Conservation (phyloP, 2,797 vertebrate species). For the Benthosema pterotum region DNA sequence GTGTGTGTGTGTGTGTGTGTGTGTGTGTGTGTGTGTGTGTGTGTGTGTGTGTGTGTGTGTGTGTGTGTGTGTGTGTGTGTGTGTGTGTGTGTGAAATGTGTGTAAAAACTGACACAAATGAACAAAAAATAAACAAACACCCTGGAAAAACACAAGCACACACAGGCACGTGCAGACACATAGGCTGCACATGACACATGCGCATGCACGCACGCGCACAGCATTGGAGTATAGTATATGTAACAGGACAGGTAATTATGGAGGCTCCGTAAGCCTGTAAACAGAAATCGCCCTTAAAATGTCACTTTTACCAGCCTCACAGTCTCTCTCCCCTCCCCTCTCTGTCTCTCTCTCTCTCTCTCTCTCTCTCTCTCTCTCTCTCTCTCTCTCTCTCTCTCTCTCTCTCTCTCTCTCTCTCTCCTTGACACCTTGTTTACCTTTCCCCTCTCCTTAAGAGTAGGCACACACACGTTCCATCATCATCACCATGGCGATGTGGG, state of each 20-base stretch:
- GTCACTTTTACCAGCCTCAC: not conserved
- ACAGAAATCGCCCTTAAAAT: not conserved
- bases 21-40: conserved; percentile 24
- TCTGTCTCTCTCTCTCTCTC: not conserved
- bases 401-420: not conserved
- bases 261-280: not conserved
- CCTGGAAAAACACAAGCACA: too few species aligned
- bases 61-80: conserved; percentile 20
- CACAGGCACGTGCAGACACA: too few species aligned
- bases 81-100: conserved; percentile 1
- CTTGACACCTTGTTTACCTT: too few species aligned
- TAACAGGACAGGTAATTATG: not conserved
- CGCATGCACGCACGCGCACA: too few species aligned
- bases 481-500: conserved; percentile 78
- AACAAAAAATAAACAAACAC: too few species aligned
- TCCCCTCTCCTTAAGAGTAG: conserved; percentile 70
- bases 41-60: conserved; percentile 22
- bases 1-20: conserved; percentile 4
- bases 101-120: too few species aligned
- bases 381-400: conserved; percentile 21
- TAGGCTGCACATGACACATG: too few species aligned
- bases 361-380: conserved; percentile 7
- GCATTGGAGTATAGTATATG: too few species aligned
- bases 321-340: not conserved
- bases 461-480: conserved; percentile 71